Base-by-base conservation (phyloP, 2,113 vertebrate species). In the Pteruthius melanotis region DNA sequence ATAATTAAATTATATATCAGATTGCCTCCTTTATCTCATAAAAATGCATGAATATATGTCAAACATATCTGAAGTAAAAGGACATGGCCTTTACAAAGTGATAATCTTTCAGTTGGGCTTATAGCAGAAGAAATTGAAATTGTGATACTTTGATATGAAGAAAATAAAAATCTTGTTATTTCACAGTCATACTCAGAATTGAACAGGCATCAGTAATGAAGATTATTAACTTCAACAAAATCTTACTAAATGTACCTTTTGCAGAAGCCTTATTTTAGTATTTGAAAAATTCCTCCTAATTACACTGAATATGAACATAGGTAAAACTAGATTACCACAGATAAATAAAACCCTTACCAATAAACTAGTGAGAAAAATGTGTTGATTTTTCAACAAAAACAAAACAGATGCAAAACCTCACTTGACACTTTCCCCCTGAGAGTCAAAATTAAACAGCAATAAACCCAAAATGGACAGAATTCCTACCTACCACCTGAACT, bases 1-100 rank as follows among this genome's bases (percentile, higher is more conserved):
- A 23, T 77, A 88, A 92, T 93, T 79, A 84, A 89, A 91, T 90
- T 84, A 81, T 84, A 12, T 79, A 83, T 72, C 88, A 69, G 40
- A 69, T 61, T 70, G 39, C 42, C 64, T 88, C 31, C 45, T 94
- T 95, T 91, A 70, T 66, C 50, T 93, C 59, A 87, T 80, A 83
- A 93, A 94, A 57, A 50, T 81, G 61, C 52, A 79, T n/a, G 75
- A 91, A 57, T 86, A 83, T 53, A 93, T 5, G 9, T 90, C 83
- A 85, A 77, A 85, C 23, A 59, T 63, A 92, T 35, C 76, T 87
- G 56, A 90, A 85, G 33, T 61, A 90, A 93, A 88, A 94, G 76
- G 79, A 91, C 57, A 70, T 23, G 54, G 59, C 63, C 66, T 88
- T 93, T 90, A 88, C 26, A 66, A 86, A 93, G 37, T 35, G 54